Base-by-base conservation (phyloP, 2,113 vertebrate genomes). In the Scomber japonicus region DNA sequence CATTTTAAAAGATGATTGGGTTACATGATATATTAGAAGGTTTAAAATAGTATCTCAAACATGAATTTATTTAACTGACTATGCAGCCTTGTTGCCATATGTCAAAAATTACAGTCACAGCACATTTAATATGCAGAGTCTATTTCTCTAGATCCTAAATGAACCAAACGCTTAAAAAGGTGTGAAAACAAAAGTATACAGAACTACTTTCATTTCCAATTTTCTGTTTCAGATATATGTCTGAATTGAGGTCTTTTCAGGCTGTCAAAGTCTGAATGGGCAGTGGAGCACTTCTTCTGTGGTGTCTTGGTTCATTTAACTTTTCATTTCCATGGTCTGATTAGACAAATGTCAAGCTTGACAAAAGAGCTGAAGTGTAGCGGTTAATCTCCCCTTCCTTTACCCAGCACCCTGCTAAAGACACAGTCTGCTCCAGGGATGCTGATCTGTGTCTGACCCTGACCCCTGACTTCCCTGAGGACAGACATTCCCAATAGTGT, bases 371-470 rank as follows among this genome's bases (percentile, higher is more conserved):
- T 40, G 7, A 40, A 40, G 31, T 14, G 5, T 49, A 51, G 31
- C 44, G 0, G 27, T 35, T 66, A 17, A 73, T 54, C 56, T 50
- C 27, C 21, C 12, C 3, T 48, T 70, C 45, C n/a, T 12, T 55
- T 14, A 68, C 27, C 14, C 62, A 46, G 40, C 31, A 51, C 24
- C 14, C 15, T 54, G 61, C 56, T 56, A 5, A 1, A 66, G n/a
- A 57, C 50, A 57, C 50, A 69, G 57, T 64, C 75, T 65, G 72
- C 40, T 70, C 15, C 80, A 56, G 45, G 40, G 79, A 83, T 72
- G 62, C 69, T 85, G 73, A 88, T 69, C 69, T 81, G 70, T 19
- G 21, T 31, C 64, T 89, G 78, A 73, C 68, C 80, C 67, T 89
- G 85, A 88, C 81, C 86, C 64, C 75, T 83, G 81, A 78, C 81